phyloP scores from a whole-genome alignment of 2,888 invertebrate genomes.

The Melanophora roralis region DNA sequence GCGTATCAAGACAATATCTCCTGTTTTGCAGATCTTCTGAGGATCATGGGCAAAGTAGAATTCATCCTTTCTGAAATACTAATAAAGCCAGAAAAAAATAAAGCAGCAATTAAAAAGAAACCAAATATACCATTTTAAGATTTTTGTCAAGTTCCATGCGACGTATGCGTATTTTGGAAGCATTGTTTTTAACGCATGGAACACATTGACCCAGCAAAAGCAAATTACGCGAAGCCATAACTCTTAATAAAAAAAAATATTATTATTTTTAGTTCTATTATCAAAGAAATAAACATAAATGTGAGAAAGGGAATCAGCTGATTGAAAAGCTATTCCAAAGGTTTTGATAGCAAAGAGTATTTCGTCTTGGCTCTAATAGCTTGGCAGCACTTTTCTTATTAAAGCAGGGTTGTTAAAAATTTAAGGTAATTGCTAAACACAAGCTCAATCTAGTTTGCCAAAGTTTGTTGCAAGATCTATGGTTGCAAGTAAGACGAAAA shows the following conservation, averaged over 20 bases:
- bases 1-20: conserved; percentile 89
- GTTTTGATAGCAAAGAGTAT: not conserved
- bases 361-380: too few species aligned
- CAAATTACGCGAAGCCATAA: conserved; percentile 78
- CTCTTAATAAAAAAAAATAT: too few species aligned
- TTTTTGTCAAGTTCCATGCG: conserved; percentile 86
- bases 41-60: conserved; percentile 89
- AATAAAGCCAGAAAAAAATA: conserved; percentile 67
- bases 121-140: conserved; percentile 89
- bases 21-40: conserved; percentile 85
- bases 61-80: conserved; percentile 88
- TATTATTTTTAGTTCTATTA: too few species aligned
- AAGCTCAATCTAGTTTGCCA: too few species aligned
- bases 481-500: too few species aligned
- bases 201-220: conserved; percentile 87
- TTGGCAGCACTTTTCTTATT: too few species aligned
- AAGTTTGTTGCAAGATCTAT: too few species aligned
- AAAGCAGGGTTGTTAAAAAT: too few species aligned
- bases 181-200: conserved; percentile 86
- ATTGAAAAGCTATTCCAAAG: conserved; percentile 47
- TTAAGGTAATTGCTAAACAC: too few species aligned
- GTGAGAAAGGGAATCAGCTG: too few species aligned
- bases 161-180: conserved; percentile 87
- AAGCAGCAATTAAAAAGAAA: too few species aligned
- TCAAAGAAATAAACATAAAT: too few species aligned